Evolutionary conservation across 2,888 invertebrate species (phyloP).

Genomic region (Cyaniris semiargus): DNA sequence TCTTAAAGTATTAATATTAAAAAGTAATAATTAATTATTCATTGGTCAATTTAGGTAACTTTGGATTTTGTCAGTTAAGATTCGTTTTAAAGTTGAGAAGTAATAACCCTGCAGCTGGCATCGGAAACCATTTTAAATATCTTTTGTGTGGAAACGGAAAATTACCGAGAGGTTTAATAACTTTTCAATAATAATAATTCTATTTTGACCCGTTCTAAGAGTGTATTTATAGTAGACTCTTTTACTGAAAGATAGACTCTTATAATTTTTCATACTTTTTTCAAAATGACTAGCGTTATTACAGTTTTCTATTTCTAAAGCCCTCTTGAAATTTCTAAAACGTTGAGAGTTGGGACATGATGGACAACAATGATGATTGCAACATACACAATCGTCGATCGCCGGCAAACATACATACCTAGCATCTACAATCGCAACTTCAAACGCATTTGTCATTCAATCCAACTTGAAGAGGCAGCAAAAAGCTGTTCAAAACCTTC

Average conservation of each 20-base stretch:
- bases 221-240: background rate
- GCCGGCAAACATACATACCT: no score
- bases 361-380: no score
- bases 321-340: no score
- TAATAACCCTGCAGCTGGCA: slow-evolving; percentile 5
- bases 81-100: background rate
- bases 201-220: background rate
- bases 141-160: slow-evolving; percentile 16
- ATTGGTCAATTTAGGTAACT: slow-evolving; percentile 2
- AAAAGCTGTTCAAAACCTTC: no score
- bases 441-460: no score
- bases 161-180: background rate
- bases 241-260: no score
- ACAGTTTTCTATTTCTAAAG: no score
- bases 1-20: no score
- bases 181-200: background rate
- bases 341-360: no score
- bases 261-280: background rate
- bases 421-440: no score
- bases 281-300: background rate
- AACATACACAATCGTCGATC: no score
- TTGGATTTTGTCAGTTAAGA: background rate
- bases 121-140: slow-evolving; percentile 16
- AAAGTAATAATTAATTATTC: background rate
- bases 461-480: no score